A percentile compares a stretch with the other conserved stretches of the same genome.
Conservation (phyloP, 2,113 vertebrate genomes). For the Amphilophus citrinellus region DNA sequence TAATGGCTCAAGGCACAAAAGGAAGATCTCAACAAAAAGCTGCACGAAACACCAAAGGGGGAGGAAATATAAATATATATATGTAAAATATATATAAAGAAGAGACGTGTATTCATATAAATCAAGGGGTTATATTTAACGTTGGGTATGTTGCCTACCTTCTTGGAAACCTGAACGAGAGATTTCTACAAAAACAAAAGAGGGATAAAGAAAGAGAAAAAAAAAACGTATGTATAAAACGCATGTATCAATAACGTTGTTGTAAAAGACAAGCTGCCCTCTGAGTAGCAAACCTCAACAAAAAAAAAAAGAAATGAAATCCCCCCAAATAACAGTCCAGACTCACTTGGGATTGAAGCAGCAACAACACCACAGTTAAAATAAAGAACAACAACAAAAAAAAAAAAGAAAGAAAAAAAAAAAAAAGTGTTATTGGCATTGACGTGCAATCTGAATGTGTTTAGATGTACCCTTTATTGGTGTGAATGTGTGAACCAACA, state of each 20-base stretch:
- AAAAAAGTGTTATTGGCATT: not conserved
- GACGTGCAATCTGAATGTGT: not conserved
- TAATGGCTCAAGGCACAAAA: slow-evolving; percentile 71
- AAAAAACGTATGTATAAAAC: slow-evolving; percentile 79
- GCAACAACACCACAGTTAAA: slow-evolving; percentile 35
- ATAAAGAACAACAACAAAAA: slow-evolving; percentile 12
- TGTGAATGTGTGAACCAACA: slow-evolving; percentile 38
- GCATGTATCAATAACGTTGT: slow-evolving; percentile 60
- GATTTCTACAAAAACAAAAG: slow-evolving; percentile 92
- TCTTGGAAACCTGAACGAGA: slow-evolving; percentile 94
- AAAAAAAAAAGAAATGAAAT: not conserved
- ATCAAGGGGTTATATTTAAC: slow-evolving; percentile 77
- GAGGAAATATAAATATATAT: slow-evolving; percentile 73
- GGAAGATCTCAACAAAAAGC: slow-evolving; percentile 72
- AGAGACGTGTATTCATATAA: slow-evolving; percentile 61
- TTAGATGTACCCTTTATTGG: slow-evolving; percentile 26
- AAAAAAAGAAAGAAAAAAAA: not conserved
- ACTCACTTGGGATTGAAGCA: slow-evolving; percentile 34
- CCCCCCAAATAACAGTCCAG: not conserved
- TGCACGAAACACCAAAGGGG: slow-evolving; percentile 78
- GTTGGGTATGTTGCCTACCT: slow-evolving; percentile 88
- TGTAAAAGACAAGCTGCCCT: slow-evolving; percentile 55
- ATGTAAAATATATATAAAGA: slow-evolving; percentile 73
- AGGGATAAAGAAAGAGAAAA: slow-evolving; percentile 83
- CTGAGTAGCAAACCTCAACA: slow-evolving; percentile 28